phyloP scores from a whole-genome alignment of 2,113 vertebrate species.

The Chamaea fasciata region DNA sequence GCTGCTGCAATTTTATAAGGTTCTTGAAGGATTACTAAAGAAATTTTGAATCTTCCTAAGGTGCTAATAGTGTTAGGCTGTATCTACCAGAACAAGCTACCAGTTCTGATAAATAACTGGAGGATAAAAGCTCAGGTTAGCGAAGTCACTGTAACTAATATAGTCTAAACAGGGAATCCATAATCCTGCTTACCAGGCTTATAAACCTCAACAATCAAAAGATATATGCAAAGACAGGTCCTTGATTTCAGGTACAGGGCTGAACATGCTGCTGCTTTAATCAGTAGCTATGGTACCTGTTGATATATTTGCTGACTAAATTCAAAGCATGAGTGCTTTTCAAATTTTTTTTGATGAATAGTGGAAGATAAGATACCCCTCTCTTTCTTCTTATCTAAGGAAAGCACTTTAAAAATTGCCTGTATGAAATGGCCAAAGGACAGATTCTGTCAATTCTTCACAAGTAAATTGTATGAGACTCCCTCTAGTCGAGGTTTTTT shows the following conservation, averaged over 20 bases:
- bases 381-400: neutral
- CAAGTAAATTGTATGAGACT: neutral
- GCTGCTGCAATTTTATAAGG: neutral
- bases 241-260: neutral
- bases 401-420: neutral
- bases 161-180: neutral
- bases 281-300: neutral
- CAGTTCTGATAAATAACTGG: neutral
- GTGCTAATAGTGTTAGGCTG: neutral
- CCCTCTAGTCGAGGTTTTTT: neutral
- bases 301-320: neutral
- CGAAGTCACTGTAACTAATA: neutral
- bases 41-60: constrained; percentile 18
- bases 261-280: neutral
- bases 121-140: neutral
- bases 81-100: neutral
- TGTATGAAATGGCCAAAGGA: neutral
- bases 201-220: neutral
- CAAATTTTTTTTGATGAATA: neutral
- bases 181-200: neutral
- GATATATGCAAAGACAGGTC: neutral
- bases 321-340: neutral
- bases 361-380: neutral
- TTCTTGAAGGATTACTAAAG: neutral
- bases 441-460: neutral